Evolutionary conservation across 2,888 invertebrate genomes (phyloP).

Genomic region (Rhopalosiphum nymphaeae): DNA sequence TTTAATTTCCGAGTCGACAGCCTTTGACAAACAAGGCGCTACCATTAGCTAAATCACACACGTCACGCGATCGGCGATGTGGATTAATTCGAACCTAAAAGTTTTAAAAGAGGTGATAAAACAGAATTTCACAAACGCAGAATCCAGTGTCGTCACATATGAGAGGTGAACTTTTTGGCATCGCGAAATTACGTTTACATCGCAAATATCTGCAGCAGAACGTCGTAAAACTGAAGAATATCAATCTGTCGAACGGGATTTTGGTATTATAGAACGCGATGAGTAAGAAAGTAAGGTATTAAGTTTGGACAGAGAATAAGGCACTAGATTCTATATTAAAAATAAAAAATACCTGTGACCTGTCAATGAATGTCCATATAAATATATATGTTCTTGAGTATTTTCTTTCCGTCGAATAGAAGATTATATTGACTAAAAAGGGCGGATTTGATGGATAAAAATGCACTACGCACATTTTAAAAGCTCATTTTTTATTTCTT

Average conservation of each 20-base stretch:
- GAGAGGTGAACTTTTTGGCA: background rate
- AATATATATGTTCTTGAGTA: background rate
- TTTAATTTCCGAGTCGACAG: background rate
- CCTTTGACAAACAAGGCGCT: background rate
- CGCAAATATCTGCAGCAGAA: background rate
- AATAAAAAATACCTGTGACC: background rate
- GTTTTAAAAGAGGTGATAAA: slow-evolving; percentile 33
- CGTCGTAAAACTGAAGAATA: background rate
- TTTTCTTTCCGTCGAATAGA: slow-evolving; percentile 3
- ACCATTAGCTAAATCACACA: background rate
- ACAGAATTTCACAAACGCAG: background rate
- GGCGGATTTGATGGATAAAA: slow-evolving; percentile 18
- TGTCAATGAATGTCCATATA: slow-evolving; percentile 32
- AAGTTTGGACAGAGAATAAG: slow-evolving; percentile 23
- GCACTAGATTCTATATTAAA: background rate
- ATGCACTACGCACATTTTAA: slow-evolving; percentile 7
- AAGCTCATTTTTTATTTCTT: slow-evolving; percentile 10
- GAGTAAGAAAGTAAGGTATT: slow-evolving; percentile 2
- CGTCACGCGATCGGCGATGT: background rate
- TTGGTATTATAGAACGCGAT: background rate
- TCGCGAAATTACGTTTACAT: background rate
- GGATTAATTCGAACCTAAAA: slow-evolving; percentile 34
- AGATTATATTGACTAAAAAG: slow-evolving; percentile 32
- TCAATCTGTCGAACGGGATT: slow-evolving; percentile 46
- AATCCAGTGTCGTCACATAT: background rate